phyloP scores from a whole-genome alignment of 1,140 invertebrate genomes.

The Polyergus mexicanus region DNA sequence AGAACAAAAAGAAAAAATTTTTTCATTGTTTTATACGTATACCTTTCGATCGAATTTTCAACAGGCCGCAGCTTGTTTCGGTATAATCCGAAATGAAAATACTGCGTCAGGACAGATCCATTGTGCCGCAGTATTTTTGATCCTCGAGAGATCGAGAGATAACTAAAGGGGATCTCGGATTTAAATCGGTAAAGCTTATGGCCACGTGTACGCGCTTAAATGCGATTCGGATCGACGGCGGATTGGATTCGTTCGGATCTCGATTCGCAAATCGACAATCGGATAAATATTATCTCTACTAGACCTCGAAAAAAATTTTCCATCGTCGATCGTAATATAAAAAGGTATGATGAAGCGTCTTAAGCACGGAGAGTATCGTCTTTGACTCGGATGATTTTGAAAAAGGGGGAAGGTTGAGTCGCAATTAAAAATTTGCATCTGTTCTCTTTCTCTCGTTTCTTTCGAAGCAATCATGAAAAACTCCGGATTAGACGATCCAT shows the following conservation, averaged over 20 bases:
- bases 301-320: not conserved
- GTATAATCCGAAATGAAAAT: slow-evolving; percentile 76
- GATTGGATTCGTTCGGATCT: slow-evolving; percentile 36
- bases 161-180: slow-evolving; percentile 69
- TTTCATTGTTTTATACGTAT: not conserved
- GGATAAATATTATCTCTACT: slow-evolving; percentile 56
- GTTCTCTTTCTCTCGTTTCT: not conserved
- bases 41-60: slow-evolving; percentile 19
- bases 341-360: not conserved
- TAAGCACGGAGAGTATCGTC: not conserved
- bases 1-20: not conserved
- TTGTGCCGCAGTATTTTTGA: slow-evolving; percentile 70
- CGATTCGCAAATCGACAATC: slow-evolving; percentile 1
- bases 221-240: slow-evolving; percentile 8
- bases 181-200: slow-evolving; percentile 69
- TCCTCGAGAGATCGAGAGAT: slow-evolving; percentile 71
- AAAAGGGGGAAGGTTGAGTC: not conserved
- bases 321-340: slow-evolving; percentile 35
- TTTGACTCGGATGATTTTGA: not conserved
- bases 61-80: slow-evolving; percentile 29
- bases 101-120: slow-evolving; percentile 48
- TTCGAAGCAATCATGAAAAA: not conserved
- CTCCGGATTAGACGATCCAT: slow-evolving; percentile 26
- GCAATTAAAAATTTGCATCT: slow-evolving; percentile 8
- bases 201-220: slow-evolving; percentile 67